Evolutionary conservation across 1,140 invertebrate species (phyloP).

Genomic region (Wiebesia pumilae): DNA sequence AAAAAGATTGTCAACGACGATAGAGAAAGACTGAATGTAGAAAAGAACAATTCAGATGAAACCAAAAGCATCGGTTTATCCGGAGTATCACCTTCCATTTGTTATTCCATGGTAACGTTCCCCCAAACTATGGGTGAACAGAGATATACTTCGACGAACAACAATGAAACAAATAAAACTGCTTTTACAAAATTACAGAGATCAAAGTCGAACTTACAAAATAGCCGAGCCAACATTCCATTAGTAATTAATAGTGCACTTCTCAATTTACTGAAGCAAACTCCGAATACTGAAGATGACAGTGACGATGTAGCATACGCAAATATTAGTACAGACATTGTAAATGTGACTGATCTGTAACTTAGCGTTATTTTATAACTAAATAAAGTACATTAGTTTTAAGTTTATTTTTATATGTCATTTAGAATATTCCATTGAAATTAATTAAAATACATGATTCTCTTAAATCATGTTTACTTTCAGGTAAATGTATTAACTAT

Average conservation of each 20-base stretch:
- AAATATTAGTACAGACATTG: constrained; percentile 67
- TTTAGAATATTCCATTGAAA: constrained; percentile 1
- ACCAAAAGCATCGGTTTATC: background rate
- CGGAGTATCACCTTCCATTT: background rate
- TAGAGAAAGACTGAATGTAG: constrained; percentile 53
- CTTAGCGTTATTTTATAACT: background rate
- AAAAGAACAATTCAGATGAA: constrained; percentile 54
- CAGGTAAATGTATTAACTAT: background rate
- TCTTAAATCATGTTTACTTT: background rate
- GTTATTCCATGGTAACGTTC: constrained; percentile 47
- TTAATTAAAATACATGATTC: background rate
- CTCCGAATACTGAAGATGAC: constrained; percentile 65
- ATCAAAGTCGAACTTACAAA: constrained; percentile 64
- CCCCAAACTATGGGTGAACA: constrained; percentile 31
- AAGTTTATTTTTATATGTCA: background rate
- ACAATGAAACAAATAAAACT: constrained; percentile 16
- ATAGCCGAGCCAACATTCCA: constrained; percentile 69
- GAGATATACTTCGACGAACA: background rate
- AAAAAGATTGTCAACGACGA: constrained; percentile 59
- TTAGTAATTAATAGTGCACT: constrained; percentile 69
- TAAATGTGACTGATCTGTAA: constrained; percentile 68
- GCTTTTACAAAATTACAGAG: constrained; percentile 63
- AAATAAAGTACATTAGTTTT: background rate
- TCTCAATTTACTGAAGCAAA: constrained; percentile 68
- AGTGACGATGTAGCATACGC: constrained; percentile 68